Evolutionary conservation across 2,797 vertebrate genomes (phyloP).

Genomic region (Cynopterus sphinx): DNA sequence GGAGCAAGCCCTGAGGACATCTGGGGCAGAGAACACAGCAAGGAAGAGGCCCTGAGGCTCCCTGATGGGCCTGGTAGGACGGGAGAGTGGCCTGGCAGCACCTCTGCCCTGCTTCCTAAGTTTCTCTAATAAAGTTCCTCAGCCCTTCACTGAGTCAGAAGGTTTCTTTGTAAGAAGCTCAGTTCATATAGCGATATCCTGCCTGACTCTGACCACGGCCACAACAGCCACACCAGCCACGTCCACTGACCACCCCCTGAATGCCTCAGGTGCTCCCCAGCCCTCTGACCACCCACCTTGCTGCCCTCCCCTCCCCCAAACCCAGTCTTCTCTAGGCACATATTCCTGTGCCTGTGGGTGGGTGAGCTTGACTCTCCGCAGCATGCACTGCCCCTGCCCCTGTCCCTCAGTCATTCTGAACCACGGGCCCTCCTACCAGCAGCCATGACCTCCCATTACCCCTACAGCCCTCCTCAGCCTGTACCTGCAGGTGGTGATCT

Average conservation of each 20-base stretch:
- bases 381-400: not conserved
- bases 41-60: not conserved
- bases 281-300: not conserved
- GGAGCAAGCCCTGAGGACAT: not conserved
- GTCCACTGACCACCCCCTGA: not conserved
- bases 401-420: not conserved
- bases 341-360: not conserved
- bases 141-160: not conserved
- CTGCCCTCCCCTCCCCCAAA: not conserved
- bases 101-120: not conserved
- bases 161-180: not conserved
- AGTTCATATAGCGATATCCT: not conserved
- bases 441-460: not conserved
- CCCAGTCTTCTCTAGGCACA: not conserved
- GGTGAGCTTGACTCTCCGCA: not conserved
- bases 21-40: not conserved
- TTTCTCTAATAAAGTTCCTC: not conserved
- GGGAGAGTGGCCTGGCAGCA: not conserved
- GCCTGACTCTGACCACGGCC: not conserved
- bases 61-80: not conserved
- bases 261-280: not conserved
- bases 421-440: not conserved
- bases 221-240: not conserved
- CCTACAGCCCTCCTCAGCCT: not conserved
- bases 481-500: not conserved